phyloP scores from a whole-genome alignment of 2,888 invertebrate species.

The Rotaria magnacalcarata region DNA sequence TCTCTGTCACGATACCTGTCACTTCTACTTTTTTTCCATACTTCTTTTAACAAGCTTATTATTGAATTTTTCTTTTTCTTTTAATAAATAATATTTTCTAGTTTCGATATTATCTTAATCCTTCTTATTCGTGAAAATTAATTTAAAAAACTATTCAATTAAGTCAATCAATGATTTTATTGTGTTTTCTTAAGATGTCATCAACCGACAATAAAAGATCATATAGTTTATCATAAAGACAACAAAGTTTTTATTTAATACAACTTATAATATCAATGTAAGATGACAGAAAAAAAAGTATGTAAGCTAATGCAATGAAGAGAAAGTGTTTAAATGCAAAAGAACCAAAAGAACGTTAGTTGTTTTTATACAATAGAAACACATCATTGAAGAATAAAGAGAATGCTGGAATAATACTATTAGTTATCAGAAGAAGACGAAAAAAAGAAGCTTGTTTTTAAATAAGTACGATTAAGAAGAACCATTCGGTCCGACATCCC shows the following conservation, averaged over 20 bases:
- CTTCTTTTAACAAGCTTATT: background rate
- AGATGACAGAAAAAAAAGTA: background rate
- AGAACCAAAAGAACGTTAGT: background rate
- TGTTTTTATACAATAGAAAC: conserved; percentile 2
- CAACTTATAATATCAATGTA: background rate
- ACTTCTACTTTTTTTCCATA: background rate
- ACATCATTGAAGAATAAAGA: background rate
- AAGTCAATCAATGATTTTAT: background rate
- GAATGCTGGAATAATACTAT: background rate
- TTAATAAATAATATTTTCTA: background rate
- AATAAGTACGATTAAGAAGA: conserved; percentile 1
- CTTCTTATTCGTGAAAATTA: background rate
- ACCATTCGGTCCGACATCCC: background rate
- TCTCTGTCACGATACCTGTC: background rate
- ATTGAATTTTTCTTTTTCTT: background rate
- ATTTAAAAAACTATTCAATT: background rate
- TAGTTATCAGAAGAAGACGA: background rate
- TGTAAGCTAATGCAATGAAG: too few relatives aligned
- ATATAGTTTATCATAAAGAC: background rate
- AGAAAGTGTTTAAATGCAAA: background rate
- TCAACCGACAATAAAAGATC: background rate
- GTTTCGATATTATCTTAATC: background rate
- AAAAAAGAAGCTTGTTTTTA: background rate
- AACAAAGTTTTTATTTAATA: background rate
- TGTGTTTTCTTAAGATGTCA: background rate